These are phyloP conservation scores for Rhyzopertha dominica DNA, from an alignment of 1,140 invertebrate species.

Conservation along the genomic window DNA sequence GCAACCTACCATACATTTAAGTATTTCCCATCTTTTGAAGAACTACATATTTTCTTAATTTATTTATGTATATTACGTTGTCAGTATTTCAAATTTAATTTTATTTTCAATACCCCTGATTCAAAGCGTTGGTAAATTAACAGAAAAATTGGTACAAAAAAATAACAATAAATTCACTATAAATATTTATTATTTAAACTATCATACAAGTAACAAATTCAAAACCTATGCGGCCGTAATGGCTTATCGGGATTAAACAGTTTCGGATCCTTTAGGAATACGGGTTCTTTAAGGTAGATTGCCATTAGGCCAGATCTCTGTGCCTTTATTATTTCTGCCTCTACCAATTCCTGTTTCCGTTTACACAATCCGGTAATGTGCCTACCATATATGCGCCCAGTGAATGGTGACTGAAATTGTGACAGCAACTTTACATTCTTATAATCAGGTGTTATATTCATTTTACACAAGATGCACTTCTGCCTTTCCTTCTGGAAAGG, in stretches of 20 bases:
- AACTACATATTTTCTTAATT: no score
- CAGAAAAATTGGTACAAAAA: no score
- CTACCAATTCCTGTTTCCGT: slow-evolving; percentile 64
- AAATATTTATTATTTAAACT: no score
- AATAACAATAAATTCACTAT: no score
- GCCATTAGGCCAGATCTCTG: slow-evolving; percentile 73
- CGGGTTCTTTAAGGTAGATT: slow-evolving; percentile 66
- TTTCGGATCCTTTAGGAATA: slow-evolving; percentile 76
- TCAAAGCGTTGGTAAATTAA: no score
- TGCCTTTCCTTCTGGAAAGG: slow-evolving; percentile 72
- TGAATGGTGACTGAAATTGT: slow-evolving; percentile 93
- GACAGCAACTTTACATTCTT: slow-evolving; percentile 89
- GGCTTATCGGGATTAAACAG: slow-evolving; percentile 81
- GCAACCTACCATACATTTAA: no score
- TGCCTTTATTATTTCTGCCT: slow-evolving; percentile 67
- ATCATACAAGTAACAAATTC: no score
- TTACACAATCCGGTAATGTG: slow-evolving; percentile 88
- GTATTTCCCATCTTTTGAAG: no score
- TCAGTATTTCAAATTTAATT: no score
- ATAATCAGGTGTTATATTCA: slow-evolving; percentile 79
- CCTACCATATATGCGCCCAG: slow-evolving; percentile 82
- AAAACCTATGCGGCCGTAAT: slow-evolving; percentile 72
- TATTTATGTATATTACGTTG: no score
- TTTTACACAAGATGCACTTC: slow-evolving; percentile 82
- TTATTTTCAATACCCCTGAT: no score